Percentiles rank a stretch among this genome's conserved stretches.
These are phyloP conservation scores for Penelope pileata DNA, from an alignment of 2,113 vertebrate genomes.

Conservation along the genomic window DNA sequence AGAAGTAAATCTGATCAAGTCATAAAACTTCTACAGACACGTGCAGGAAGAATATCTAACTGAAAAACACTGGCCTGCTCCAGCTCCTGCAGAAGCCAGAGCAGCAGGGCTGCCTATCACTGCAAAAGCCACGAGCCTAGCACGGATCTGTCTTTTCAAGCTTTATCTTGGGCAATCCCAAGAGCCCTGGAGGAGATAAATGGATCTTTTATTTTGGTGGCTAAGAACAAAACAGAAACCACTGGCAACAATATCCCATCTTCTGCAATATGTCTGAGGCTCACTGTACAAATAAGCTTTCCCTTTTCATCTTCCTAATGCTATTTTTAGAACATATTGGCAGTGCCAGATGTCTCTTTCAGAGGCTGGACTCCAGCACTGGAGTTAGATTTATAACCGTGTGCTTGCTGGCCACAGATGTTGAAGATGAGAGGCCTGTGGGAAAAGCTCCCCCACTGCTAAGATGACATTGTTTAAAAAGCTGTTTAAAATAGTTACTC, in stretches of 20 bases:
- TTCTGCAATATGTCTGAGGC: constrained; percentile 25
- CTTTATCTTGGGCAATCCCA: neutral
- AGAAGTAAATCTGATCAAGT: neutral
- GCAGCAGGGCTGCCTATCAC: neutral
- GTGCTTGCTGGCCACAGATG: constrained; percentile 22
- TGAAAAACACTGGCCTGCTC: neutral
- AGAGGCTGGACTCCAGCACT: constrained; percentile 2
- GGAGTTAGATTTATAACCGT: constrained; percentile 25
- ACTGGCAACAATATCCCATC: neutral
- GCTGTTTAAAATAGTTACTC: constrained; percentile 71
- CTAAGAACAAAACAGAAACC: constrained; percentile 34
- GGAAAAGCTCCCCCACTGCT: neutral
- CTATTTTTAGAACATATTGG: constrained; percentile 63
- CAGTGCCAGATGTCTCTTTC: constrained; percentile 59
- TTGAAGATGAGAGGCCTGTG: neutral
- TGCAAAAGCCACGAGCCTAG: neutral
- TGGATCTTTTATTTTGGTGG: neutral
- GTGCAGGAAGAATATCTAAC: neutral
- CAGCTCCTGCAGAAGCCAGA: neutral
- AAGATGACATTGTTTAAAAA: neutral
- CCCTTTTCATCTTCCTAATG: constrained; percentile 26
- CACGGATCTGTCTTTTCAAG: neutral
- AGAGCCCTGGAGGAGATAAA: neutral
- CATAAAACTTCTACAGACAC: neutral
- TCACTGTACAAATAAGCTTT: constrained; percentile 41